phyloP scores from a whole-genome alignment of 2,113 vertebrate species.

The Dissostichus mawsoni region DNA sequence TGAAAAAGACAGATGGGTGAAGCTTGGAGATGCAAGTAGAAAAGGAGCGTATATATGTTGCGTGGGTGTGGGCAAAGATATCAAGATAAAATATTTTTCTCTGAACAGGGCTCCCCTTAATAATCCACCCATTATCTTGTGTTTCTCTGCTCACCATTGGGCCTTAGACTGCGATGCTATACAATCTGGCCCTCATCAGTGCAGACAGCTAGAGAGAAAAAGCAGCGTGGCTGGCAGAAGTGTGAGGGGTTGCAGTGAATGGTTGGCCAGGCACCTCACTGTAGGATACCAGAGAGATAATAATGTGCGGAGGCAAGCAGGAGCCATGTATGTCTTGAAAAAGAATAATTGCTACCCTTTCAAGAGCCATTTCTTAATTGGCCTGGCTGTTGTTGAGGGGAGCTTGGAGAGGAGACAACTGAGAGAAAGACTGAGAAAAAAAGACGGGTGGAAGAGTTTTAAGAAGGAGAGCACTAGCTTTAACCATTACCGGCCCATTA shows the following conservation, averaged over 20 bases:
- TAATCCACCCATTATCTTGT: constrained; percentile 82
- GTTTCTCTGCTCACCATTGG: constrained; percentile 72
- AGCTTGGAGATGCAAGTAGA: constrained; percentile 24
- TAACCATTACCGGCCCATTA: neutral
- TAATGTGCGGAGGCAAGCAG: constrained; percentile 82
- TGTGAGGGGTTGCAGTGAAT: constrained; percentile 74
- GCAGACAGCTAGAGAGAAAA: constrained; percentile 69
- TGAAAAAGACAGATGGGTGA: constrained; percentile 26
- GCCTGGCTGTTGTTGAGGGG: constrained; percentile 80
- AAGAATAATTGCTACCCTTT: constrained; percentile 86
- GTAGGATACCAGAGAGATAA: constrained; percentile 81
- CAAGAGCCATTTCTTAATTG: constrained; percentile 86
- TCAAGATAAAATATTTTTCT: constrained; percentile 70
- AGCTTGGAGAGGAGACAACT: constrained; percentile 76
- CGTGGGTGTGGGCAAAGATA: constrained; percentile 71
- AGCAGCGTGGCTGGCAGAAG: constrained; percentile 76
- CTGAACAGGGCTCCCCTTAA: constrained; percentile 79
- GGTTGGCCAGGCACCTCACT: constrained; percentile 77
- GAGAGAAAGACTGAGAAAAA: constrained; percentile 62
- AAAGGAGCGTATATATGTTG: constrained; percentile 67
- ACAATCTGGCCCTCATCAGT: constrained; percentile 76
- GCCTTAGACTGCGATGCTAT: constrained; percentile 59
- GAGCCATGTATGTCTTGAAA: constrained; percentile 81
- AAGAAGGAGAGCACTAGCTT: neutral
- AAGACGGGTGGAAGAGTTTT: constrained; percentile 41